Evolutionary conservation across 2,888 invertebrate genomes (phyloP), one percentile per base, ranked within the genome.

Genomic region (Mimumesa dahlbomi): DNA sequence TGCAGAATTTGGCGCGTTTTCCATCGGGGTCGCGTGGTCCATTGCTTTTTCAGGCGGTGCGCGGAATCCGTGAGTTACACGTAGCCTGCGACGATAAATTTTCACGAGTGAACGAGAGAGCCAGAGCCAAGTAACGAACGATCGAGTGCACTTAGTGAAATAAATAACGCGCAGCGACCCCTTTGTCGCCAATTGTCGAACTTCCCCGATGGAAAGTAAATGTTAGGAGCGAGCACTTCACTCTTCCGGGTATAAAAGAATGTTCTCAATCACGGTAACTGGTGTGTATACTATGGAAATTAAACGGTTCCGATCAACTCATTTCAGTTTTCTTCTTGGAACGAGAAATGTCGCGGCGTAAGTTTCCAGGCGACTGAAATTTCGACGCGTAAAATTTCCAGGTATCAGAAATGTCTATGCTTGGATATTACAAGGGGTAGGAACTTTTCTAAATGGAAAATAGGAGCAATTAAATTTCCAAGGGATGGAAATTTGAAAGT

Each of bases 151-250:
- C 87, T 87, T 86, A 86, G 84, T 75, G 85, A 86, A 86, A 87
- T 86, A 87, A 87, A 87, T 86, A 87, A 86, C 86, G 77, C 68
- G 69, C 79, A 70, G 77, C 82, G 82, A 82, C 84, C 85, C 84
- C 85, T 86, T 86, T 86, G 86, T 85, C 86, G 86, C 84, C 85
- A 83, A 86, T 86, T 85, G 85, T 85, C 86, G 81, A 86, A 86
- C 85, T 86, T 84, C 67, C 77, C n/a, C 76, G 61, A 66, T 65
- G 77, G 75, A 79, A 73, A 76, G 81, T 76, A 76, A 76, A 79
- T 76, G 80, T 67, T 76, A 61, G 71, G 54, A 66, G 64, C 67
- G 54, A 59, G 72, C 78, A 74, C 75, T 75, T 59, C 63, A 38
- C 65, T 48, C 66, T 43, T 76, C 48, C 56, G 66, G 46, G 66